phyloP scores from a whole-genome alignment of 2,888 invertebrate genomes.

The Amblyjoppa fuscipennis region DNA sequence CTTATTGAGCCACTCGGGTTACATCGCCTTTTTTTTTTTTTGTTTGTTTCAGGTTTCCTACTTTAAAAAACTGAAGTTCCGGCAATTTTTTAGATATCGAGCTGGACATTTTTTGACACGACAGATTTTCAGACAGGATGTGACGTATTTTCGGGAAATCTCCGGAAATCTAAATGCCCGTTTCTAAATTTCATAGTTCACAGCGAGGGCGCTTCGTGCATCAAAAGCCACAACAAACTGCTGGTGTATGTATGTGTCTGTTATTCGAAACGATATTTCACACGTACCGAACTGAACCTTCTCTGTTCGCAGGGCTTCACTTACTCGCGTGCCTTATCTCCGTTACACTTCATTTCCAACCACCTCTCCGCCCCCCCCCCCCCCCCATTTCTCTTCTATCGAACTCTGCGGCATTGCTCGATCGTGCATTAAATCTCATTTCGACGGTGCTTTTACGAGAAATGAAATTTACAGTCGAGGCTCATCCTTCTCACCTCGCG shows the following conservation, averaged over 20 bases:
- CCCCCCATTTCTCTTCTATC: background rate
- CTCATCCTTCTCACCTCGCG: background rate
- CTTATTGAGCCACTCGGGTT: no score
- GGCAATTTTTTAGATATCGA: no score
- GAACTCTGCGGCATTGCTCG: slow-evolving; percentile 6
- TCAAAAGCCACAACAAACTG: background rate
- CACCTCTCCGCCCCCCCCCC: background rate
- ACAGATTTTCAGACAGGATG: no score
- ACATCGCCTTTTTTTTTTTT: background rate
- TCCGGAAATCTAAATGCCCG: no score
- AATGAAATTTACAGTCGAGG: background rate
- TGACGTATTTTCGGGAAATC: no score
- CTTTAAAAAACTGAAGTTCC: no score
- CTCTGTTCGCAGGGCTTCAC: background rate
- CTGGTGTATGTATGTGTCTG: background rate
- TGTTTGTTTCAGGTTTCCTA: no score
- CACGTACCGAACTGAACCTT: background rate
- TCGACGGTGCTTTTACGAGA: background rate
- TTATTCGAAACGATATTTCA: background rate
- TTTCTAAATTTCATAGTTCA: no score
- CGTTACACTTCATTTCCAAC: background rate
- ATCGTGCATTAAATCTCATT: slow-evolving; percentile 15
- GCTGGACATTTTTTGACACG: no score
- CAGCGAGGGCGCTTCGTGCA: background rate
- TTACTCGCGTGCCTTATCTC: slow-evolving; percentile 2